phyloP scores from a whole-genome alignment of 2,113 vertebrate species.

The Ceyx melanurus region DNA sequence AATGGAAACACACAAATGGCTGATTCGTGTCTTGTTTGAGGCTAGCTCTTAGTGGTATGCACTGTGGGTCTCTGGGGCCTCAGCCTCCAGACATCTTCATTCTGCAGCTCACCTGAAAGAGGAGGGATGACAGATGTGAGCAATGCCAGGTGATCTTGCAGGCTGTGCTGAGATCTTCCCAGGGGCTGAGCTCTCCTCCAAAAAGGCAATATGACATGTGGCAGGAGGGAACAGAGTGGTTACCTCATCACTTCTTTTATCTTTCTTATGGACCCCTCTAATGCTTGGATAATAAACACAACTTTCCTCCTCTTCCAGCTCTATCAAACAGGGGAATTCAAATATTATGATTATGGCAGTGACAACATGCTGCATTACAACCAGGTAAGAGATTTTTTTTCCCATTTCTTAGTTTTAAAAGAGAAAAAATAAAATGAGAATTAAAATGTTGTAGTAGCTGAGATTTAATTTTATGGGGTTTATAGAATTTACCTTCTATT shows the following conservation, averaged over 20 bases:
- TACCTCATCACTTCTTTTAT: not conserved
- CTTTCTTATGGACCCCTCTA: not conserved
- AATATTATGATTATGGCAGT: conserved; percentile 84
- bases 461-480: not conserved
- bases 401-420: not conserved
- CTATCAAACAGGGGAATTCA: conserved; percentile 77
- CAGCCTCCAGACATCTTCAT: not conserved
- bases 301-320: conserved; percentile 4
- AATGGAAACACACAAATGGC: not conserved
- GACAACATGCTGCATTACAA: conserved; percentile 88
- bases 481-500: not conserved
- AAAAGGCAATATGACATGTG: not conserved
- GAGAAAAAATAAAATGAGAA: not conserved
- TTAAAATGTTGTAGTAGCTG: not conserved
- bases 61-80: not conserved
- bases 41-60: not conserved
- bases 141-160: not conserved
- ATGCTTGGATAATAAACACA: not conserved
- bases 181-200: not conserved
- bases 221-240: not conserved
- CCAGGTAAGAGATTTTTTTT: conserved; percentile 77
- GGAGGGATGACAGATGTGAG: not conserved
- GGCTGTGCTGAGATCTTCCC: rapidly evolving
- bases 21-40: not conserved
- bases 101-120: not conserved